Evolutionary conservation across 2,113 vertebrate species (phyloP), one percentile per base, ranked within the genome.

Genomic region (Antechinus flavipes): DNA sequence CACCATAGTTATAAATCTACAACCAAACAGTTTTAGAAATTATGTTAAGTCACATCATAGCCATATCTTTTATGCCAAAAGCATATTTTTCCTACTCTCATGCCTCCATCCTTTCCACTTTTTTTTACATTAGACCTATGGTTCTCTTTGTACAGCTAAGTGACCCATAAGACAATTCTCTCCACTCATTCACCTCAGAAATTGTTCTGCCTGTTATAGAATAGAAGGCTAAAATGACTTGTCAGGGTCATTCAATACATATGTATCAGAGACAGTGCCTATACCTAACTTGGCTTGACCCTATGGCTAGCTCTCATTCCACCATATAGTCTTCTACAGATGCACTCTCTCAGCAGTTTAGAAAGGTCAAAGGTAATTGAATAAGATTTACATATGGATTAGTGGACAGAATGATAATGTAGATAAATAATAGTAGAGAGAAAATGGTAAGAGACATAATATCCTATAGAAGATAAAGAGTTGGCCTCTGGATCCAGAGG

Each of bases 101-200:
- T 68, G 30, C 1, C 1, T 0, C 84, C 91, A 42, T 92, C 61
- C 68, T 3, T 12, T 22, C 10, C 47, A 42, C 94, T 7, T 16
- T 1, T 89, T 96, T 58, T 30, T 55, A 96, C 96, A 90, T 90
- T 53, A 96, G 94, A 98, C 96, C 96, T 92, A 96, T 95, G 76
- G 19, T 42, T 84, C n/a, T n/a, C 6, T 42, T 84, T 84, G 68
- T 84, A 42, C n/a, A n/a, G 30, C 3, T 16, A 84, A 42, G 35
- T 68, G 6, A 6, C 19, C 6, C 68, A 16, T 42, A 2, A 84
- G 68, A 19, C 42, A 84, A 84, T 1, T n/a, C 16, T n/a, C 68
- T 76, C 30, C 6, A n/a, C 16, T n/a, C 68, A 76, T n/a, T 76
- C 35, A 76, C 27, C 68, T n/a, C n/a, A 8, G 0, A n/a, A 84